These are phyloP conservation scores for Agrotis puta DNA, from an alignment of 2,888 invertebrate species.

Conservation along the genomic window DNA sequence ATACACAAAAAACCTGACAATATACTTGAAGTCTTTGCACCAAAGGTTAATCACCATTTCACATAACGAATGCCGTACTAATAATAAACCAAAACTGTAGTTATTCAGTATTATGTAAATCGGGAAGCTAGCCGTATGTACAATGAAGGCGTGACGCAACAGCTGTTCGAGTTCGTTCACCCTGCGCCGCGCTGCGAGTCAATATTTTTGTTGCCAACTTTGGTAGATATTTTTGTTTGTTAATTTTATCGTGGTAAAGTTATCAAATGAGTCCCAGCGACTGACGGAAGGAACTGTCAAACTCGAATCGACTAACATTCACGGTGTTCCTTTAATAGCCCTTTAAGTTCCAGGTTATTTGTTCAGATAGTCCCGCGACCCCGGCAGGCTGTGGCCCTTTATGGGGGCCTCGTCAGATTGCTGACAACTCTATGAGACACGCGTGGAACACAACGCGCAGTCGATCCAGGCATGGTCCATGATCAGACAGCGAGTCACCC, in stretches of 20 bases:
- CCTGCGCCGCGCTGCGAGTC: constrained; percentile 31
- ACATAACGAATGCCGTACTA: background rate
- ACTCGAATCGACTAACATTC: no score
- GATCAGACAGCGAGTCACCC: no score
- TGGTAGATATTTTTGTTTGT: background rate
- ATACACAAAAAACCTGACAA: background rate
- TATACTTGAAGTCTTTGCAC: background rate
- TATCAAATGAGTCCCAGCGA: no score
- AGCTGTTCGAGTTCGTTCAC: constrained; percentile 53
- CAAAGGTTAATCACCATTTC: background rate
- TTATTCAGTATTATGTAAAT: constrained; percentile 55
- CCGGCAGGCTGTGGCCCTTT: no score
- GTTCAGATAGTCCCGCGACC: no score
- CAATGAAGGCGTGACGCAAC: constrained; percentile 48
- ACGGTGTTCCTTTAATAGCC: no score
- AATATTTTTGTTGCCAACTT: constrained; percentile 45
- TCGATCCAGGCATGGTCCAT: no score
- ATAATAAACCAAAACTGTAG: constrained; percentile 1
- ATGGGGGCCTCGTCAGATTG: no score
- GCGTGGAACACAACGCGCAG: no score
- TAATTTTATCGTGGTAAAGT: background rate
- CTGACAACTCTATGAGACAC: no score
- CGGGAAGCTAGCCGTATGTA: constrained; percentile 9
- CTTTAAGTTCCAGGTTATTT: no score
- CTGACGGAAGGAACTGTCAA: no score